Evolutionary conservation across 2,888 invertebrate genomes (phyloP).

Genomic region (Drosophila lacicola): DNA sequence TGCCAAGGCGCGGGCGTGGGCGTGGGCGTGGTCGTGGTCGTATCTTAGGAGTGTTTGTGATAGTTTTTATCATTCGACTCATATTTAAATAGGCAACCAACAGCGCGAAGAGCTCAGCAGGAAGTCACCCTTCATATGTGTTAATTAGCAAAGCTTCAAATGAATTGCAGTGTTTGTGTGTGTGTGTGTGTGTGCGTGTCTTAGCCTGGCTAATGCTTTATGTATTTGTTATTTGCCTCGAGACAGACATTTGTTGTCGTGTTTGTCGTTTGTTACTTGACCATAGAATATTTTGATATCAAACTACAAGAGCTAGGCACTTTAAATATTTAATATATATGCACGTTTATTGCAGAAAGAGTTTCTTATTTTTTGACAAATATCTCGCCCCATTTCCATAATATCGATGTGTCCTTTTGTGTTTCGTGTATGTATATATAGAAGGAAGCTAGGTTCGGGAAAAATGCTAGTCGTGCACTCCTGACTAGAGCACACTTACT

Average conservation of each 20-base stretch:
- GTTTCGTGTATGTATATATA: too few species aligned
- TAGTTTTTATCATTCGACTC: conserved; percentile 13
- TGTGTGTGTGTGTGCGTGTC: conserved; percentile 5
- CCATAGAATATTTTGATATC: conserved; percentile 17
- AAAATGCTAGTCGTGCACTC: too few species aligned
- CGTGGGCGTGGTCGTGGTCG: too few species aligned
- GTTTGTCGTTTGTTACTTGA: neutral
- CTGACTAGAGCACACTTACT: too few species aligned
- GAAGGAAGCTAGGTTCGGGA: too few species aligned
- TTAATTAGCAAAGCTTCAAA: conserved; percentile 57
- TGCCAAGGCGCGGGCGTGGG: neutral
- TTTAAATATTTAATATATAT: too few species aligned
- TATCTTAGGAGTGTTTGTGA: neutral
- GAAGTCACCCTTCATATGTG: conserved; percentile 35
- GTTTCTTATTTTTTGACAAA: too few species aligned
- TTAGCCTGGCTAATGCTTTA: conserved; percentile 1
- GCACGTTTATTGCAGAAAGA: too few species aligned
- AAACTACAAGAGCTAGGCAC: too few species aligned
- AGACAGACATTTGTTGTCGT: conserved; percentile 8
- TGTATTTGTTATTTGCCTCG: neutral
- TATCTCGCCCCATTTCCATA: too few species aligned
- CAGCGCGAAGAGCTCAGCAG: conserved; percentile 26
- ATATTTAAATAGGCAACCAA: conserved; percentile 27
- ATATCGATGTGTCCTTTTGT: too few species aligned
- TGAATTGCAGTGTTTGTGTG: neutral